These are phyloP conservation scores for Zygothrica quintamaculata DNA, from an alignment of 2,888 invertebrate genomes.

Conservation along the genomic window DNA sequence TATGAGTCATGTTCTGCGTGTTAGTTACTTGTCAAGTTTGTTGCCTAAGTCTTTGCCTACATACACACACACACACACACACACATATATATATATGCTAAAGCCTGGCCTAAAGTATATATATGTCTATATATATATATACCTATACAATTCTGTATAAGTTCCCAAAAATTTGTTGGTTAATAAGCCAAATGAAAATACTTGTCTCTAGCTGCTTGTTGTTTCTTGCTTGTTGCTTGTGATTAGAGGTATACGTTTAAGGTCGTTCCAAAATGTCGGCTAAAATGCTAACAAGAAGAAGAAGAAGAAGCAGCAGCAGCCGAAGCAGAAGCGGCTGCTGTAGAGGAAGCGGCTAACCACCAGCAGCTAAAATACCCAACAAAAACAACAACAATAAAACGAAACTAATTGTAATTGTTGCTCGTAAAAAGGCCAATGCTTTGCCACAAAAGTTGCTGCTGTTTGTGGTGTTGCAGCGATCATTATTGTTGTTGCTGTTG, in stretches of 20 bases:
- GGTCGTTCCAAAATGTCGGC: conserved; percentile 74
- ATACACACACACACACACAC: not conserved
- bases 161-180: conserved; percentile 19
- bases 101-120: not conserved
- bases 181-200: conserved; percentile 3
- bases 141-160: no score
- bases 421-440: conserved; percentile 71
- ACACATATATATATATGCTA: not conserved
- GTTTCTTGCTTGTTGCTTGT: no score
- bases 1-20: conserved; percentile 41
- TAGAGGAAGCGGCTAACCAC: conserved; percentile 61
- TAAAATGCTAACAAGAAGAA: conserved; percentile 75
- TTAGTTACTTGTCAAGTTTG: conserved; percentile 31
- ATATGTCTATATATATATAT: conserved; percentile 4
- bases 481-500: conserved; percentile 26
- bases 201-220: conserved; percentile 25
- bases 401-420: conserved; percentile 78
- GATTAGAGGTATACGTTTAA: conserved; percentile 46
- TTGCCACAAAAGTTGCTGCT: conserved; percentile 25
- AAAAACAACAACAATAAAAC: conserved; percentile 60
- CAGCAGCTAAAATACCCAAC: conserved; percentile 38
- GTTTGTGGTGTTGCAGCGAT: conserved; percentile 27
- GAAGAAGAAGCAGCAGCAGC: conserved; percentile 63
- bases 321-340: conserved; percentile 44
- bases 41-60: conserved; percentile 34